Conservation (phyloP, 2,888 invertebrate species). For the Enchytraeus crypticus region DNA sequence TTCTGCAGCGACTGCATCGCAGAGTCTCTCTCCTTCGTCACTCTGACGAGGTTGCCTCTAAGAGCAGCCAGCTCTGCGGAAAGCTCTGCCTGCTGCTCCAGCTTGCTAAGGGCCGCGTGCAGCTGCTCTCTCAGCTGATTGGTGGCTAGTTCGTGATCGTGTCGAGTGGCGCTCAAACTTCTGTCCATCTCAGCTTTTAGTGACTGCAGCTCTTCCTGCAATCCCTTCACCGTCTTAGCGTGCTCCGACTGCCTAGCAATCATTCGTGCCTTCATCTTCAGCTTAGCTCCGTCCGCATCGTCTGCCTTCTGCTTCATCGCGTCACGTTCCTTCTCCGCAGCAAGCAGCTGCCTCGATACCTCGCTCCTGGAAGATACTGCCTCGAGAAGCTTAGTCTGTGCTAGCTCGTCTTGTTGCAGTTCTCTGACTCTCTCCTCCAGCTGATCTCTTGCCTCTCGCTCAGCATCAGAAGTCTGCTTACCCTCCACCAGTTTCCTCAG, state of each 20-base stretch:
- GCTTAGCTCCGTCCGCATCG: neutral
- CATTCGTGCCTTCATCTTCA: neutral
- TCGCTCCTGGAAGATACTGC: neutral
- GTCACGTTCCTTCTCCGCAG: neutral
- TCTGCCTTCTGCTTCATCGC: neutral
- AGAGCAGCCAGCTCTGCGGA: neutral
- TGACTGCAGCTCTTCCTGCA: constrained; percentile 5
- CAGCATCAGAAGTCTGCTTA: neutral
- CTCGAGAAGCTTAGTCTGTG: neutral
- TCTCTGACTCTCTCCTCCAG: neutral
- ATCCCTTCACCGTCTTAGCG: neutral
- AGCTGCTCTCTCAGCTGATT: constrained; percentile 7
- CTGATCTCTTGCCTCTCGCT: neutral
- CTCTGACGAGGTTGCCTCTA: constrained; percentile 1
- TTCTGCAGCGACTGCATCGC: constrained; percentile 18
- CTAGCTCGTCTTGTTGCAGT: neutral
- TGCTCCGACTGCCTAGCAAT: neutral
- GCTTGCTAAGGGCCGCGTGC: neutral
- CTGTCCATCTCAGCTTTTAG: constrained; percentile 7
- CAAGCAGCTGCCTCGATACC: neutral
- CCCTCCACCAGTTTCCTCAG: neutral
- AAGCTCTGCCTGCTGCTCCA: neutral
- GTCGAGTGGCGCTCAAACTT: neutral
- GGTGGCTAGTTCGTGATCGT: constrained; percentile 1
- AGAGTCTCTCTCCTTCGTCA: constrained; percentile 17